Evolutionary conservation across 2,888 invertebrate genomes (phyloP).

Genomic region (Ypsolopha scabrella): DNA sequence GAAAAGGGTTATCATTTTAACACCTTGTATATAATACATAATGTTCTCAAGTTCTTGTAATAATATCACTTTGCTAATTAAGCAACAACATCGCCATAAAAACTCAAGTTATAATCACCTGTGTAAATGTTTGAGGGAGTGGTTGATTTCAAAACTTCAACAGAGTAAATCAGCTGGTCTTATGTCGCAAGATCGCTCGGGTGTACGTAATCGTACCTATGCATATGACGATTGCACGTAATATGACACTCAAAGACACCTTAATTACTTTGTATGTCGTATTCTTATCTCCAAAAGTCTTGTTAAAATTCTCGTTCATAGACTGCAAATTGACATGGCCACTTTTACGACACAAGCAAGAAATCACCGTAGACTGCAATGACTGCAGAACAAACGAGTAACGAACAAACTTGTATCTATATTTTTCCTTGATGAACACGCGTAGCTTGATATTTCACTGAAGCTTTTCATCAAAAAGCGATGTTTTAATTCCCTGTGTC

Average conservation of each 20-base stretch:
- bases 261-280: neutral
- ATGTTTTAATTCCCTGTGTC: slow-evolving; percentile 38
- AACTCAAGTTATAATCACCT: neutral
- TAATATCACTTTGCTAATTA: neutral
- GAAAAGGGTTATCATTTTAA: too few species aligned
- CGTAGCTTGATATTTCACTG: slow-evolving; percentile 14
- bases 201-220: slow-evolving; percentile 10
- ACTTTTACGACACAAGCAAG: too few species aligned
- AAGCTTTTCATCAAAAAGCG: slow-evolving; percentile 21
- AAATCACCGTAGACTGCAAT: too few species aligned
- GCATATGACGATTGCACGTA: neutral
- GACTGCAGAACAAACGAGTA: too few species aligned
- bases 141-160: slow-evolving; percentile 23
- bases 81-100: neutral
- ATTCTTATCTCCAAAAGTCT: too few species aligned
- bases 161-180: slow-evolving; percentile 8
- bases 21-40: too few species aligned
- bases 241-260: slow-evolving; percentile 4
- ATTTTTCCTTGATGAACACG: too few species aligned
- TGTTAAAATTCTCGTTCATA: too few species aligned
- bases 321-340: too few species aligned
- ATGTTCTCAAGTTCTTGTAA: neutral
- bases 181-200: slow-evolving; percentile 19
- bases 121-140: neutral
- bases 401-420: too few species aligned